Evolutionary conservation across 1,140 invertebrate genomes (phyloP).

Genomic region (Hyles euphorbiae): DNA sequence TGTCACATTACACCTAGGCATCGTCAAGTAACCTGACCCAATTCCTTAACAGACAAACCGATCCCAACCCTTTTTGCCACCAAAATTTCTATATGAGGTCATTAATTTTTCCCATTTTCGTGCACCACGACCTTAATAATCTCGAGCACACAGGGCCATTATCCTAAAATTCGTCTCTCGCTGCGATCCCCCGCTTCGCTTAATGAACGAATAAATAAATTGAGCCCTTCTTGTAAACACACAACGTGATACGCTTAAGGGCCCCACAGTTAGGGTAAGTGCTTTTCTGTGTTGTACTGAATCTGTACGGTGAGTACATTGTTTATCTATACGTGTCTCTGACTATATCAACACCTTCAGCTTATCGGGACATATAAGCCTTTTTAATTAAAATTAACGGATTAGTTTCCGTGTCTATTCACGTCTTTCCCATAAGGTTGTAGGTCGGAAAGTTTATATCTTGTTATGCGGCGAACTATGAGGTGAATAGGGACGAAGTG

Average conservation of each 20-base stretch:
- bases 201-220: constrained; percentile 75
- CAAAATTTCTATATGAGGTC: too few species aligned
- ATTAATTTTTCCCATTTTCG: constrained; percentile 2
- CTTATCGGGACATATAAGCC: not conserved
- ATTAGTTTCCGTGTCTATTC: constrained; percentile 1
- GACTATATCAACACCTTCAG: constrained; percentile 13
- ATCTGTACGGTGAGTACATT: constrained; percentile 47
- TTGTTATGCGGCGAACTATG: too few species aligned
- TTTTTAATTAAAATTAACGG: not conserved
- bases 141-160: constrained; percentile 50
- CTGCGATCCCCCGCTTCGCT: constrained; percentile 57
- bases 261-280: constrained; percentile 69
- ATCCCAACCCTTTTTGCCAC: too few species aligned
- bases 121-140: constrained; percentile 4
- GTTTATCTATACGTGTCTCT: constrained; percentile 29
- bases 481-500: too few species aligned
- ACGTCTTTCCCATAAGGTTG: not conserved
- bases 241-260: constrained; percentile 48
- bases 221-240: constrained; percentile 70
- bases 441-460: too few species aligned
- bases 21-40: too few species aligned
- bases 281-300: constrained; percentile 69
- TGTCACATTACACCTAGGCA: too few species aligned
- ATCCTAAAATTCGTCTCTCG: constrained; percentile 67
- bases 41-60: too few species aligned